These are phyloP conservation scores for Tachina fera DNA, from an alignment of 2,888 invertebrate species.

Conservation along the genomic window DNA sequence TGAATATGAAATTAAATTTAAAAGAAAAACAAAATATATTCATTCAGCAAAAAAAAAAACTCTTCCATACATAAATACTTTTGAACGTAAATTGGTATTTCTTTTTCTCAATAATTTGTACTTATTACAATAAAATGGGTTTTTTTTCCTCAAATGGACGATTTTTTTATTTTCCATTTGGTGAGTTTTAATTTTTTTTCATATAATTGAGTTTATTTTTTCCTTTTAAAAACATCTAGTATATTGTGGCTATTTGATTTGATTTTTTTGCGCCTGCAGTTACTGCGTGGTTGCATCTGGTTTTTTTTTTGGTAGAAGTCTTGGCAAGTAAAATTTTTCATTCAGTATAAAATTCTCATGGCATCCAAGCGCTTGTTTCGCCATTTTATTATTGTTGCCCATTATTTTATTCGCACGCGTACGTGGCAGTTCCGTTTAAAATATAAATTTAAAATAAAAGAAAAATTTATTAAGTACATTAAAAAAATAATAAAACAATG, in stretches of 20 bases:
- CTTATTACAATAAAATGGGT: conserved; percentile 40
- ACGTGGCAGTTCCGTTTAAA: conserved; percentile 64
- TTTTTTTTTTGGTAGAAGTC: conserved; percentile 63
- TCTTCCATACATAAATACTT: not conserved
- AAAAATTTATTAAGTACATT: conserved; percentile 18
- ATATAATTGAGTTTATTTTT: conserved; percentile 12
- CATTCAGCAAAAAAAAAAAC: conserved; percentile 11
- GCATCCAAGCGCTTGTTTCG: conserved; percentile 66
- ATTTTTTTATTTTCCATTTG: conserved; percentile 41
- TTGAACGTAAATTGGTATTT: conserved; percentile 10
- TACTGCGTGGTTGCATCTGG: conserved; percentile 71
- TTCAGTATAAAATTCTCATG: conserved; percentile 70
- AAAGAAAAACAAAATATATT: conserved; percentile 55
- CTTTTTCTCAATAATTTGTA: conserved; percentile 59
- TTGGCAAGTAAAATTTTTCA: conserved; percentile 59
- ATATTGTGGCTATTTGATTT: conserved; percentile 43
- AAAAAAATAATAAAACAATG: conserved; percentile 32
- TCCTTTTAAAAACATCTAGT: conserved; percentile 44
- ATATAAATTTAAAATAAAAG: conserved; percentile 45
- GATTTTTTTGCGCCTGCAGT: conserved; percentile 51
- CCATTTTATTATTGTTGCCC: conserved; percentile 61
- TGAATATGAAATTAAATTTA: conserved; percentile 48
- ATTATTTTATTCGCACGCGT: conserved; percentile 54
- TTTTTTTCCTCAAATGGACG: conserved; percentile 41
- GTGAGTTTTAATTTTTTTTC: conserved; percentile 33